Evolutionary conservation across 1,140 invertebrate species (phyloP), one percentile per base, ranked within the genome.

Genomic region (Apocrypta bakeri): DNA sequence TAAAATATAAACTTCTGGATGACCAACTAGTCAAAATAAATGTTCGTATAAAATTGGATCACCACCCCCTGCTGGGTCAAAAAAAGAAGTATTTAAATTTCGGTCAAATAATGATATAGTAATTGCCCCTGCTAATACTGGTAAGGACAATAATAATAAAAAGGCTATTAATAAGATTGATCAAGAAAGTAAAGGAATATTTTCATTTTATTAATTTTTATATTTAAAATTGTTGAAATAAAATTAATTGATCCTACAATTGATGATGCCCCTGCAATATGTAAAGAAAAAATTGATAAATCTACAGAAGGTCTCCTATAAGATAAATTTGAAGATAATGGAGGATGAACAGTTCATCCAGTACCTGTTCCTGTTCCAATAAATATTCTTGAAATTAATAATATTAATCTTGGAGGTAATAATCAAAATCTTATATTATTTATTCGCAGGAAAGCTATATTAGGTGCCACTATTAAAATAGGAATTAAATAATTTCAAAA

Each of bases 371-470:
- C 95, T 84, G 88, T 92, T 90, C 94, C 94, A 77, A 94, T 91
- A 84, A 95, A 88, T 85, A 88, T 92, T 86, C 93, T 94, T 78
- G 89, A 88, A 82, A 95, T 86, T 87, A 96, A 85, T 85, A 96
- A 85, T 37, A 92, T 89, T 86, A 96, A 85, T 77, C 94, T 94
- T 1, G 94, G 93, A 0, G 93, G 93, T 78, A 96, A 84, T 78
- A 96, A 84, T 93, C 95, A 96, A 93, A 96, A 96, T 90, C 95
- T 95, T 93, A 96, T 94, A 93, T 96, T 96, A 93, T 96, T 96
- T 93, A 96, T 91, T 87, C 95, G 95, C 4, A 95, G 95, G 80
- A 96, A 96, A 7, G 94, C 94, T 93, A 96, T 96, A 94, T 96
- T 96, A 21, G 94, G 94, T 0, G 93, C 92, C 84, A 94, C 94